Percentiles rank a stretch among this genome's conserved stretches.
These are phyloP conservation scores for Penaeus chinensis DNA, from an alignment of 1,140 invertebrate species.

Conservation along the genomic window DNA sequence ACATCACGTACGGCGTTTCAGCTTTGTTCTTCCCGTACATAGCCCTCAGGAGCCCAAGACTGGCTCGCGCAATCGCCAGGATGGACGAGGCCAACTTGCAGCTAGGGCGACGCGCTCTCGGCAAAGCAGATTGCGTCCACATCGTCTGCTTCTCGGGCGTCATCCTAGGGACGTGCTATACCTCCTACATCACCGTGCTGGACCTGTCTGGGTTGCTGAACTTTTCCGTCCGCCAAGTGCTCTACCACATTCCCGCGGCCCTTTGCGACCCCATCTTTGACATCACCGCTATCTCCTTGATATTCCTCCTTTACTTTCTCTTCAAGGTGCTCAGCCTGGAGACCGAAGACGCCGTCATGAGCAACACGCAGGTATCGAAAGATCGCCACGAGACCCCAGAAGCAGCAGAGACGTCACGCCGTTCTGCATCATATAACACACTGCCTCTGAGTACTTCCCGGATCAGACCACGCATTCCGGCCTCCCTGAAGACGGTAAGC, in stretches of 20 bases:
- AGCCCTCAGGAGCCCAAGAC: neutral
- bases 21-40: conserved; percentile 37
- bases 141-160: conserved; percentile 11
- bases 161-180: no score
- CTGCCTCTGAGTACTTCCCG: no score
- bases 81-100: conserved; percentile 4
- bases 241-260: conserved; percentile 42
- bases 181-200: neutral
- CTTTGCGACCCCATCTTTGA: conserved; percentile 37
- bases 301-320: conserved; percentile 36
- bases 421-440: neutral
- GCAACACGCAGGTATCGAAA: neutral
- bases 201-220: conserved; percentile 18
- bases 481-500: no score
- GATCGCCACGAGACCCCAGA: neutral
- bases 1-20: conserved; percentile 24
- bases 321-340: conserved; percentile 43
- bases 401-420: neutral
- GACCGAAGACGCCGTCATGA: conserved; percentile 10
- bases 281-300: conserved; percentile 24
- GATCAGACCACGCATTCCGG: no score
- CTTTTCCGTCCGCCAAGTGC: neutral
- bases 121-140: conserved; percentile 18
- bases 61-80: conserved; percentile 9
- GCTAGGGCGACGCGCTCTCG: neutral